Conservation (phyloP, 92 coral and sea anemone genomes). For the Blastomussa wellsi region DNA sequence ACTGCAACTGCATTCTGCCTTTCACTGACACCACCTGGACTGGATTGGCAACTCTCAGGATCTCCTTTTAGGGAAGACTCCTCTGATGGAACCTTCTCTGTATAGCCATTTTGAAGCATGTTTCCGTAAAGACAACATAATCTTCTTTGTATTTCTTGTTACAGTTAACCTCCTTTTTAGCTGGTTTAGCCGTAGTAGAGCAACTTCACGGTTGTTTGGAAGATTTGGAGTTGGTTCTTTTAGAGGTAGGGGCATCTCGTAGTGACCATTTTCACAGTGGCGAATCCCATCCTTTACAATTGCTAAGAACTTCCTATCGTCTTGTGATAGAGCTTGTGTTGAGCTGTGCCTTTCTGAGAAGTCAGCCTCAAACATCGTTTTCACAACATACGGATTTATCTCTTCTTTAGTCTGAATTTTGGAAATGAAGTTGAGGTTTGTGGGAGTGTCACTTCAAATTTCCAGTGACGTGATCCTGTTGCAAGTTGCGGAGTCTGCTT, state of each 20-base stretch:
- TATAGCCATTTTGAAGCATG: neutral
- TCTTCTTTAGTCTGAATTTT: constrained; percentile 31
- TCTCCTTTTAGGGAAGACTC: neutral
- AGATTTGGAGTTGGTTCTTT: neutral
- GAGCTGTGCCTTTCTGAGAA: constrained; percentile 5
- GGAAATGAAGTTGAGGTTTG: neutral
- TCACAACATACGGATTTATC: constrained; percentile 30
- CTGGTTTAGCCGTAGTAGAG: neutral
- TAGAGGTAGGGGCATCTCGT: constrained; percentile 62
- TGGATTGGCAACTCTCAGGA: neutral
- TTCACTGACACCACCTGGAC: neutral
- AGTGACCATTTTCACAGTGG: constrained; percentile 43
- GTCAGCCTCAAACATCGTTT: constrained; percentile 35
- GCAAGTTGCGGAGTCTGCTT: neutral
- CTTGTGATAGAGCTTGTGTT: constrained; percentile 40
- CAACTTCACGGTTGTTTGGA: neutral
- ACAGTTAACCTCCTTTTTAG: neutral
- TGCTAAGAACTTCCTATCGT: constrained; percentile 48
- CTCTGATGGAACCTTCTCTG: neutral
- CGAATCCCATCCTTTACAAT: constrained; percentile 25
- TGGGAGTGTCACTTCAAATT: neutral
- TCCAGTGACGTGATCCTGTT: neutral
- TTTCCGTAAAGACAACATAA: too few relatives aligned
- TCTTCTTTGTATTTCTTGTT: neutral
- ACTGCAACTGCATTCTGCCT: neutral